Evolutionary conservation across 2,888 invertebrate genomes (phyloP).

Genomic region (Scaptomyza polygonia): DNA sequence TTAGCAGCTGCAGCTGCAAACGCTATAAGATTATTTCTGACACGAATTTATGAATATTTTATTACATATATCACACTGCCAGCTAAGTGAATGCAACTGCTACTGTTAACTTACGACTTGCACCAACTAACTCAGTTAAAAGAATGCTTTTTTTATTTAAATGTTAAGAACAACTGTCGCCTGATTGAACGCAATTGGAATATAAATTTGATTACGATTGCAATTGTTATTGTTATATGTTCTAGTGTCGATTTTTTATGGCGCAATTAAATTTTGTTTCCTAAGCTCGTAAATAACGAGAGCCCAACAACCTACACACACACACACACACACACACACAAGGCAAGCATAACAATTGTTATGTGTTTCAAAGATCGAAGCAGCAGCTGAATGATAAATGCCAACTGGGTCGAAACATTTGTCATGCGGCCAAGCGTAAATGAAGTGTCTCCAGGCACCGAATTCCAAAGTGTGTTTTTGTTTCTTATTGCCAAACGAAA

Average conservation of each 20-base stretch:
- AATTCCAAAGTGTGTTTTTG: slow-evolving; percentile 24
- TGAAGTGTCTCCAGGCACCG: slow-evolving; percentile 47
- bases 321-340: slow-evolving; percentile 12
- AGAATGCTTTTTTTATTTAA: neutral
- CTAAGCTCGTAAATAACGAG: slow-evolving; percentile 44
- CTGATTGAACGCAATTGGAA: slow-evolving; percentile 46
- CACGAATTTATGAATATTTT: neutral
- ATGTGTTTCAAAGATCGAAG: slow-evolving; percentile 33
- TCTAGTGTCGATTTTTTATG: slow-evolving; percentile 60
- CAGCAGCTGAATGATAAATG: slow-evolving; percentile 42
- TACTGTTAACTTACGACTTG: neutral
- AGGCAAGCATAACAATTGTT: slow-evolving; percentile 3
- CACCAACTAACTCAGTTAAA: neutral
- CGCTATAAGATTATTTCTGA: neutral
- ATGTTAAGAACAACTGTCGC: neutral
- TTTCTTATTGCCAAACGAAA: slow-evolving; percentile 1
- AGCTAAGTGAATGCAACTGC: neutral
- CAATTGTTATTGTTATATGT: slow-evolving; percentile 54
- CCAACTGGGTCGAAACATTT: slow-evolving; percentile 45
- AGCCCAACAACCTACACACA: slow-evolving; percentile 1
- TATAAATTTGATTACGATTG: slow-evolving; percentile 61
- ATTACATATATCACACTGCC: neutral
- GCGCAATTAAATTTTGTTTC: slow-evolving; percentile 63
- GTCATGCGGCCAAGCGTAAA: slow-evolving; percentile 53
- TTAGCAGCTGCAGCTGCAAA: neutral